A percentile compares a stretch with the other conserved stretches of the same genome.
Evolutionary conservation across 2,113 vertebrate genomes (phyloP).

Genomic region (Eulacestoma nigropectus): DNA sequence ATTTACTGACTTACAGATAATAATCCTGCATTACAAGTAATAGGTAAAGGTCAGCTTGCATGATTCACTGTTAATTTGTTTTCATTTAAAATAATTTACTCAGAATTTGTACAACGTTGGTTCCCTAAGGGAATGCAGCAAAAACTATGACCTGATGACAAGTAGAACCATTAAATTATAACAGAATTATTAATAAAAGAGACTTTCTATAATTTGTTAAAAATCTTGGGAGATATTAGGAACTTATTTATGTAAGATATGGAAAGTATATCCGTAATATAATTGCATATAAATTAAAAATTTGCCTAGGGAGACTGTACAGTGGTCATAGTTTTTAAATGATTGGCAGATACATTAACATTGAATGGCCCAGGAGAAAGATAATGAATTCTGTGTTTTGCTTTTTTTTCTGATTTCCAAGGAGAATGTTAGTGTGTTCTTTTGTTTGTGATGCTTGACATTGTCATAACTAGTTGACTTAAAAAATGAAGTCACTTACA

Average conservation of each 20-base stretch:
- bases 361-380: background rate
- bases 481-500: slow-evolving; percentile 8
- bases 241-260: slow-evolving; percentile 9
- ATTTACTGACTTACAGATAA: slow-evolving; percentile 27
- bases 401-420: slow-evolving; percentile 24
- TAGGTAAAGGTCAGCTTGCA: slow-evolving; percentile 33
- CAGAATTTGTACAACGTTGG: background rate
- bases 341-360: slow-evolving; percentile 42
- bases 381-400: slow-evolving; percentile 44
- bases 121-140: background rate
- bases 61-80: slow-evolving; percentile 33
- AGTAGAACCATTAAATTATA: background rate
- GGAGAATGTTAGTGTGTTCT: background rate
- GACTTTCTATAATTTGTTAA: background rate
- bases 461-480: background rate
- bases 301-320: background rate
- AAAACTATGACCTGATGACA: slow-evolving; percentile 1
- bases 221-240: background rate
- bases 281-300: slow-evolving; percentile 29
- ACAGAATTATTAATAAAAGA: slow-evolving; percentile 4
- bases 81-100: slow-evolving; percentile 48
- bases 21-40: slow-evolving; percentile 6
- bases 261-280: background rate
- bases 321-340: slow-evolving; percentile 27
- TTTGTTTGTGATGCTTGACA: slow-evolving; percentile 10